These are phyloP conservation scores for Paracyclopina nana DNA, from an alignment of 1,140 invertebrate species.

Conservation along the genomic window DNA sequence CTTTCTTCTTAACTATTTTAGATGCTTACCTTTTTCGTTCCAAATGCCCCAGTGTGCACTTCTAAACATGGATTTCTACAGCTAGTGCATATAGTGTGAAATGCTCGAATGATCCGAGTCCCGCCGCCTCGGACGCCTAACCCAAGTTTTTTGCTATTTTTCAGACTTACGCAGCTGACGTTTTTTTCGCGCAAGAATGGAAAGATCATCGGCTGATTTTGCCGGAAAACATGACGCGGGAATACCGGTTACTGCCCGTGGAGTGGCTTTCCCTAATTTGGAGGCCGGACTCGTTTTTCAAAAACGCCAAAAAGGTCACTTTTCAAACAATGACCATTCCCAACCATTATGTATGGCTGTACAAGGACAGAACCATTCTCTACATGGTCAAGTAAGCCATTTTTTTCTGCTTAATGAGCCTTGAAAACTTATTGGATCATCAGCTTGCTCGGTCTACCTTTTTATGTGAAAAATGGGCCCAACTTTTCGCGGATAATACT, in stretches of 20 bases:
- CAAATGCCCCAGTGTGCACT: too few relatives aligned
- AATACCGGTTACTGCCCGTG: constrained; percentile 68
- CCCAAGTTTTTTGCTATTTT: constrained; percentile 20
- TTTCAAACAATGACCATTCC: constrained; percentile 84
- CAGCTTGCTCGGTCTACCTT: too few relatives aligned
- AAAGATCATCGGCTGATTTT: constrained; percentile 58
- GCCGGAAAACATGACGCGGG: constrained; percentile 76
- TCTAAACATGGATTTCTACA: too few relatives aligned
- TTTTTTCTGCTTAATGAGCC: too few relatives aligned
- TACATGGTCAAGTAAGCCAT: constrained; percentile 27
- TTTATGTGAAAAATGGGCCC: too few relatives aligned
- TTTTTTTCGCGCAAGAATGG: constrained; percentile 79
- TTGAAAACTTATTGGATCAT: too few relatives aligned
- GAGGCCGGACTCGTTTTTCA: constrained; percentile 41
- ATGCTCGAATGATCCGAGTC: too few relatives aligned
- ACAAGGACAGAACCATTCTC: constrained; percentile 24
- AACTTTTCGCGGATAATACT: too few relatives aligned
- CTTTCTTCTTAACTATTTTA: too few relatives aligned
- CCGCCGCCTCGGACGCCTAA: too few relatives aligned
- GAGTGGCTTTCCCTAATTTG: constrained; percentile 77
- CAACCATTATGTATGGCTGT: constrained; percentile 41
- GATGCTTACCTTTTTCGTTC: too few relatives aligned
- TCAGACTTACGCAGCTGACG: constrained; percentile 75
- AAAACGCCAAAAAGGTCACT: constrained; percentile 59
- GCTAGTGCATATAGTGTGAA: too few relatives aligned